phyloP scores from a whole-genome alignment of 2,113 vertebrate species.

The Atrichornis clamosus region DNA sequence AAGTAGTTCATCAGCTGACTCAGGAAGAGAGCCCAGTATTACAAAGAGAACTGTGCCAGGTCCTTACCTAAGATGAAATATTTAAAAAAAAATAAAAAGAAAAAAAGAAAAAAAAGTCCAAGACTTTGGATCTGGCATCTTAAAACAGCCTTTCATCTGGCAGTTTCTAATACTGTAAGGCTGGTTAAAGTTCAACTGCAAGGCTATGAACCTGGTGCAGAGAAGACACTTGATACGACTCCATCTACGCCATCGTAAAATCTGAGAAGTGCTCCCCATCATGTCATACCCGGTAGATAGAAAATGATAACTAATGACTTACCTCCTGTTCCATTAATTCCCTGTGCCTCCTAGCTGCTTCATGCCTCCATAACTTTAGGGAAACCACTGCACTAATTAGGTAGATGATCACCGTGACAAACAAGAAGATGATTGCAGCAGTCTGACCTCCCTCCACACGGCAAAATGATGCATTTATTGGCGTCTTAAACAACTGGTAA shows the following conservation, averaged over 20 bases:
- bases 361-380: conserved; percentile 91
- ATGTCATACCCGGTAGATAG: rapidly evolving
- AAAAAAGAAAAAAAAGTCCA: neutral
- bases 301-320: neutral
- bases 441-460: conserved; percentile 90
- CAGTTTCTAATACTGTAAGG: neutral
- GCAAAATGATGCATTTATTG: conserved; percentile 84
- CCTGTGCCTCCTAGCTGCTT: conserved; percentile 79
- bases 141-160: neutral
- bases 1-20: neutral
- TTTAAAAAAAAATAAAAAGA: neutral
- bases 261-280: neutral
- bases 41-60: neutral
- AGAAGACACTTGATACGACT: rapidly evolving
- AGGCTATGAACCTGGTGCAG: neutral
- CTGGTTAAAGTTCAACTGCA: neutral
- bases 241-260: rapidly evolving
- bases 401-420: conserved; percentile 84
- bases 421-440: conserved; percentile 89
- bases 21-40: neutral
- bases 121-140: neutral
- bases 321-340: conserved; percentile 81
- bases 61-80: neutral
- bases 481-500: conserved; percentile 82
- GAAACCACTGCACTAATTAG: conserved; percentile 82